Evolutionary conservation across 2,113 vertebrate genomes (phyloP).

Genomic region (Acanthisitta chloris): DNA sequence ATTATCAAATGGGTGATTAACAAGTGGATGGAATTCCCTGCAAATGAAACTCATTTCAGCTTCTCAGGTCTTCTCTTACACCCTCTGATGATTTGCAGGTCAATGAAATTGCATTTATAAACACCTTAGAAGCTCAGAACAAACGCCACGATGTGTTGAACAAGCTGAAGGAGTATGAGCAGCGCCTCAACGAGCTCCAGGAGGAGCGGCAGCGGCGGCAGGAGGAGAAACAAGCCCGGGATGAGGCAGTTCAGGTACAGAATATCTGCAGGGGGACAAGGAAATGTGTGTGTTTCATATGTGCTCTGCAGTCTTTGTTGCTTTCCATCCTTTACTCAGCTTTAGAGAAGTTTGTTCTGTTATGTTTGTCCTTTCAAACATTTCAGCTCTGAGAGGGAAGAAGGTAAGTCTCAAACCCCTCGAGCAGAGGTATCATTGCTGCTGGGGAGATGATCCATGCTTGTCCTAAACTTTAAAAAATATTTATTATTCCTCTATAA

Average conservation of each 20-base stretch:
- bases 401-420: background rate
- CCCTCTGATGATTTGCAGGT: conserved; percentile 76
- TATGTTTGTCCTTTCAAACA: background rate
- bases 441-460: background rate
- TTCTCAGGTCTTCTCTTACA: background rate
- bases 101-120: conserved; percentile 98
- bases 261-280: background rate
- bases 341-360: background rate
- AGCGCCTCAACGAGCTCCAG: conserved; percentile 94
- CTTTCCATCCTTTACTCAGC: background rate
- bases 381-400: background rate
- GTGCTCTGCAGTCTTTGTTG: background rate
- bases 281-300: background rate
- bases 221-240: conserved; percentile 96
- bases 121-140: conserved; percentile 98
- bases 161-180: conserved; percentile 95
- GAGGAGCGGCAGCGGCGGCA: conserved; percentile 93
- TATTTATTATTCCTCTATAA: background rate
- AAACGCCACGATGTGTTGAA: conserved; percentile 95
- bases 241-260: conserved; percentile 95
- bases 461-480: background rate
- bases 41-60: background rate
- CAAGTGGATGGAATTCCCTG: background rate
- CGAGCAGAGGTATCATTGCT: background rate
- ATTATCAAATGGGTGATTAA: background rate